phyloP scores from a whole-genome alignment of 2,113 vertebrate genomes.

The Cryptotis parvus region DNA sequence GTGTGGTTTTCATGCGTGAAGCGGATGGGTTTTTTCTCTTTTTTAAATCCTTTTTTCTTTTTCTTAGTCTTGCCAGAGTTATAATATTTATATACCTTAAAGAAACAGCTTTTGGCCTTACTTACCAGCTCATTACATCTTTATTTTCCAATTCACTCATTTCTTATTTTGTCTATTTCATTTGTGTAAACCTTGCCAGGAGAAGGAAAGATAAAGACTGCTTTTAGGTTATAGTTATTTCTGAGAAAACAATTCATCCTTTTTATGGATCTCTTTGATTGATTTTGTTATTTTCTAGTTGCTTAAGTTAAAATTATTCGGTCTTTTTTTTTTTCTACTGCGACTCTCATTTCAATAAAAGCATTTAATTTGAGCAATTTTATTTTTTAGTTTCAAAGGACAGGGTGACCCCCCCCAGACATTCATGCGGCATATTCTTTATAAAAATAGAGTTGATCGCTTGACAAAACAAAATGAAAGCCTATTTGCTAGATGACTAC shows the following conservation, averaged over 20 bases:
- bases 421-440: not conserved
- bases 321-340: constrained; percentile 3
- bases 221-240: constrained; percentile 11
- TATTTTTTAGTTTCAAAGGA: constrained; percentile 55
- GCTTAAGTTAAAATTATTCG: constrained; percentile 24
- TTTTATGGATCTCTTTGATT: constrained; percentile 28
- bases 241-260: not conserved
- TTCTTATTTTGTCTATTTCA: constrained; percentile 13
- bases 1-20: not conserved
- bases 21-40: not conserved
- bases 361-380: constrained; percentile 13
- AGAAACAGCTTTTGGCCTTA: constrained; percentile 25
- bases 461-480: not conserved
- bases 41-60: not conserved
- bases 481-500: not conserved
- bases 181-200: constrained; percentile 26
- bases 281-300: constrained; percentile 19
- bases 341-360: constrained; percentile 42
- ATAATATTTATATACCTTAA: not conserved
- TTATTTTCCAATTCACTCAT: constrained; percentile 33
- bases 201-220: not conserved
- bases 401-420: not conserved
- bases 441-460: not conserved
- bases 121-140: not conserved
- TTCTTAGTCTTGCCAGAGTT: not conserved